Evolutionary conservation across 2,888 invertebrate species (phyloP), one percentile per base, ranked within the genome.

Genomic region (Sabatieria punctata): DNA sequence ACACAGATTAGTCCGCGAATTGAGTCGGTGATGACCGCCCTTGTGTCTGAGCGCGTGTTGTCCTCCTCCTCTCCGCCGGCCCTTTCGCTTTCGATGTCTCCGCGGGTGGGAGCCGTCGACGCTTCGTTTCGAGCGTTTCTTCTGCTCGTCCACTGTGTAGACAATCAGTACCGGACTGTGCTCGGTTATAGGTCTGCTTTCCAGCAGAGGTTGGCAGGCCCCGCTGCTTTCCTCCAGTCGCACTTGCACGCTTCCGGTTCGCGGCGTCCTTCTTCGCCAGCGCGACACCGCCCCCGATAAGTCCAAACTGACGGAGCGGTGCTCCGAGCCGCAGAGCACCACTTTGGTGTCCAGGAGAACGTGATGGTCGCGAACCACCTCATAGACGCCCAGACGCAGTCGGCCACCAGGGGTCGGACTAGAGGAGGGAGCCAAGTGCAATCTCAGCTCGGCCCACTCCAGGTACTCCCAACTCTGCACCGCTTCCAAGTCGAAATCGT

Each of bases 1-100:
- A 70, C 93, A 95, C 36, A 45, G 39, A 18, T 41, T 13, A 11
- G 15, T 4, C 15, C 26, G 26, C 18, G 3, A 2, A 18, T 11
- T 26, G 26, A 26, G 4, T 4, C 26, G 41, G 11, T 21, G 41
- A 8, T 43, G 21, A 21, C 22, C 15, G 6, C 3, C 13, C n/a
- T 19, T 8, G 35, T 35, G 27, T n/a, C 42, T 25, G 15, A 4
- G 42, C 25, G 15, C 26, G n/a, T 30, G 27, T 42, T 21, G 24
- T n/a, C 26, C 11, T 15, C 26, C 8, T 4, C n/a, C 4, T 4
- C 19, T 4, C 15, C 13, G 15, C 3, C 42, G 42, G 4, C 18
- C 21, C 8, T 15, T 6, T 4, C 6, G 6, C 4, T 15, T n/a
- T 4, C 22, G 3, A 21, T 13, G 22, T 23, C 21, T 21, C 19